Conservation (phyloP, 92 coral and sea anemone species). For the Parazoanthus darwini region DNA sequence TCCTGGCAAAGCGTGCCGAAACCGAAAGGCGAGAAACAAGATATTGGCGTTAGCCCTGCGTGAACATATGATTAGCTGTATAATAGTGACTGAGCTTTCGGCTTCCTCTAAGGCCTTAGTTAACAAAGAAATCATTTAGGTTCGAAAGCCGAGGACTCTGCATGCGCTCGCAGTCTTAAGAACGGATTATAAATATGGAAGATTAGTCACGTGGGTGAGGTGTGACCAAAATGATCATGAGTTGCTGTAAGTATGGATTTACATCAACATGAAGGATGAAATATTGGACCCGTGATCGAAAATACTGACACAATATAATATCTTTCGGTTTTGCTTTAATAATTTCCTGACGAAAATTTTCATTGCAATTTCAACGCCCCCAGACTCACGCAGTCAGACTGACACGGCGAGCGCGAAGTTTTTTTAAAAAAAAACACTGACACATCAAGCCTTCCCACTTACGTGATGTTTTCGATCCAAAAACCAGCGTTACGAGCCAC, state of each 20-base stretch:
- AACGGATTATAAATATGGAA: too few species aligned
- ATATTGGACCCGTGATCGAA: conserved; percentile 7
- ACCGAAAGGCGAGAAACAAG: neutral
- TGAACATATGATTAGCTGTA: neutral
- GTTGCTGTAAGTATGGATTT: neutral
- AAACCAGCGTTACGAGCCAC: conserved; percentile 11
- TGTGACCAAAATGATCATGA: neutral
- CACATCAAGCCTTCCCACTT: neutral
- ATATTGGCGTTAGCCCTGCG: neutral
- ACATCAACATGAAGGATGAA: neutral
- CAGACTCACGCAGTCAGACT: neutral
- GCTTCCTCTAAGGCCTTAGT: neutral
- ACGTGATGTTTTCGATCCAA: conserved; percentile 19
- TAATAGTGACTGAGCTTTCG: neutral
- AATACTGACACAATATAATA: neutral
- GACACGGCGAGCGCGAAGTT: neutral
- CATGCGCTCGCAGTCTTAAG: too few species aligned
- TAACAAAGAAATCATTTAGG: neutral
- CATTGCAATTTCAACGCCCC: neutral
- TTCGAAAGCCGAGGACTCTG: neutral
- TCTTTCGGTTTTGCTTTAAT: conserved; percentile 8
- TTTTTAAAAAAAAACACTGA: too few species aligned
- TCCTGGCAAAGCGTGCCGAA: neutral
- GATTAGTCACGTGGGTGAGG: neutral
- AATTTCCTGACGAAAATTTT: too few species aligned